Evolutionary conservation across 2,113 vertebrate genomes (phyloP), one percentile per base, ranked within the genome.

Genomic region (Rhabdornis inornatus): DNA sequence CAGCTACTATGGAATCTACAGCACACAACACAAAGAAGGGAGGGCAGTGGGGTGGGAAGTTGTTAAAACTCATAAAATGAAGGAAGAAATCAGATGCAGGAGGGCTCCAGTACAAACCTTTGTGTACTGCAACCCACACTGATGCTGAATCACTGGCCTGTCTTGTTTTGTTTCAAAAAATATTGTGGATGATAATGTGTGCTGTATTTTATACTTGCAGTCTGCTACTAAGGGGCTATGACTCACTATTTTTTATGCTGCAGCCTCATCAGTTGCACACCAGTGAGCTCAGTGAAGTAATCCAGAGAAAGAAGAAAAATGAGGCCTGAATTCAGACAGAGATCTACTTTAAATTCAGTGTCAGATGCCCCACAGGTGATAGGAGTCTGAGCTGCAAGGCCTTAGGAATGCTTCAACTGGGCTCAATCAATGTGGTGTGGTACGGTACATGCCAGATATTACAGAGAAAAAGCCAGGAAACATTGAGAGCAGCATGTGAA

Each of bases 141-240:
- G 90, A 83, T 70, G 93, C 80, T 96, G 95, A 96, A 91, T 96
- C 95, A 96, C 69, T n/a, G 56, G 50, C 47, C 52, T 74, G 8
- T 4, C n/a, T 70, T 92, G 64, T 78, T 95, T 75, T 87, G 56
- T 71, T 75, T 87, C 47, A 92, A 81, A 78, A 79, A 71, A 25
- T 25, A 50, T 0, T 55, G 84, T 35, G 39, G 89, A 66, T 91
- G 84, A 94, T 70, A 60, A 85, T 80, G 63, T 18, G 23, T 72
- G 84, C 61, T 95, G 11, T 91, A 56, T 91, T 92, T 95, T 82
- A 71, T 47, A 37, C 69, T 89, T 13, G 2, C 72, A 71, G 87
- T 47, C 89, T 95, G 80, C 64, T 86, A 1, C 92, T 87, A 37
- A 92, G 65, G 83, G n/a, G 25, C 65, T 84, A 31, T 94, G 87